phyloP scores from a whole-genome alignment of 1,140 invertebrate genomes.

The Vanessa atalanta region DNA sequence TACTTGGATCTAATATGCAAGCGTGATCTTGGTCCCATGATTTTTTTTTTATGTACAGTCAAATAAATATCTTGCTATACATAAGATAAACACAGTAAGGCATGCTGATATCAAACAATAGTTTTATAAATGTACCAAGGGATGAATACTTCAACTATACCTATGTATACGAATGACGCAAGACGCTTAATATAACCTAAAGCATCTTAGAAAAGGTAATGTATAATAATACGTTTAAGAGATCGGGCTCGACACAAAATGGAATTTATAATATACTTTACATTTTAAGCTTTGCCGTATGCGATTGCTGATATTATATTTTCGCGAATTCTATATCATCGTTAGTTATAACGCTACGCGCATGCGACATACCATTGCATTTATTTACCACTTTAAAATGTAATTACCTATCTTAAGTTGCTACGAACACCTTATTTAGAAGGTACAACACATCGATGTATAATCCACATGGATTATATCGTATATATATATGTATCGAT shows the following conservation, averaged over 20 bases:
- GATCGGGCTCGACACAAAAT: not conserved
- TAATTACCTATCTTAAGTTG: too few species aligned
- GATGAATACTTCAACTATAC: not conserved
- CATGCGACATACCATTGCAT: slow-evolving; percentile 38
- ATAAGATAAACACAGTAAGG: not conserved
- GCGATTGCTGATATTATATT: slow-evolving; percentile 39
- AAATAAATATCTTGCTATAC: too few species aligned
- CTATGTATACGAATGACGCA: not conserved
- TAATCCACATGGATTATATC: too few species aligned
- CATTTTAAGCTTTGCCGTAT: slow-evolving; percentile 33
- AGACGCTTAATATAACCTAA: slow-evolving; percentile 3
- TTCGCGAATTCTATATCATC: slow-evolving; percentile 41
- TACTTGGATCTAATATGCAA: not conserved
- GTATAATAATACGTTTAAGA: not conserved
- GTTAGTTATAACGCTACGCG: slow-evolving; percentile 40
- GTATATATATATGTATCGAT: too few species aligned
- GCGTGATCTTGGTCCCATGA: not conserved
- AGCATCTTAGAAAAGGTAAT: not conserved
- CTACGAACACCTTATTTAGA: too few species aligned
- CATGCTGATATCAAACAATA: not conserved
- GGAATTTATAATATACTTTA: not conserved
- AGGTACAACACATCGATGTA: too few species aligned
- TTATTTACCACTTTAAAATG: not conserved
- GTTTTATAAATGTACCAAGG: not conserved
- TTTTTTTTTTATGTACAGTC: too few species aligned